phyloP scores from a whole-genome alignment of 2,113 vertebrate species.

The Seriola aureovittata region DNA sequence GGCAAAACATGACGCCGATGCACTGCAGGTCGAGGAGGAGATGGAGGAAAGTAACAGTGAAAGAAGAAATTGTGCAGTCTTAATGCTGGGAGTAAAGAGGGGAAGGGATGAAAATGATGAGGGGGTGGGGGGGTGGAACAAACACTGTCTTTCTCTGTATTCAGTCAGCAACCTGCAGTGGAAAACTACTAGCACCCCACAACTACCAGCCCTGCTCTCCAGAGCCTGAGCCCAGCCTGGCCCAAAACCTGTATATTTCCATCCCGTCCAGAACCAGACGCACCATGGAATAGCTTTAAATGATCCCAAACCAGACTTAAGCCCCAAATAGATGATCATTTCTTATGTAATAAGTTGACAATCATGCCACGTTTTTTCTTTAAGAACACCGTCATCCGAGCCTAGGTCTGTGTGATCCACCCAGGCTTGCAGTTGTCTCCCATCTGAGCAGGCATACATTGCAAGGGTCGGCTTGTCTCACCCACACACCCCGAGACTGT shows the following conservation, averaged over 20 bases:
- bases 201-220: conserved; percentile 16
- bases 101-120: conserved; percentile 27
- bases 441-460: conserved; percentile 21
- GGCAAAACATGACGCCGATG: conserved; percentile 9
- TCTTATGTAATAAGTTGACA: not conserved
- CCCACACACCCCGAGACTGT: conserved; percentile 27
- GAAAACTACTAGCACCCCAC: conserved; percentile 69
- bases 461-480: conserved; percentile 38
- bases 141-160: conserved; percentile 45
- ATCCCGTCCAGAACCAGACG: not conserved
- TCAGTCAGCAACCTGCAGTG: conserved; percentile 54
- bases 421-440: not conserved
- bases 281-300: not conserved
- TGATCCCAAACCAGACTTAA: not conserved
- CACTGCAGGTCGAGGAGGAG: conserved; percentile 16
- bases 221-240: not conserved
- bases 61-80: not conserved
- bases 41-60: not conserved
- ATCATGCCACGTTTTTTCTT: not conserved
- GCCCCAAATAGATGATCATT: not conserved
- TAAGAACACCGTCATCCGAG: not conserved
- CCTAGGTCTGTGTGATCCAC: not conserved
- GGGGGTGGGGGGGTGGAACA: conserved; percentile 42
- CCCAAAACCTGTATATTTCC: conserved; percentile 21
- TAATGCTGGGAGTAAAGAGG: conserved; percentile 4